phyloP scores from a whole-genome alignment of 1,140 invertebrate genomes.

The Psix sp. region DNA sequence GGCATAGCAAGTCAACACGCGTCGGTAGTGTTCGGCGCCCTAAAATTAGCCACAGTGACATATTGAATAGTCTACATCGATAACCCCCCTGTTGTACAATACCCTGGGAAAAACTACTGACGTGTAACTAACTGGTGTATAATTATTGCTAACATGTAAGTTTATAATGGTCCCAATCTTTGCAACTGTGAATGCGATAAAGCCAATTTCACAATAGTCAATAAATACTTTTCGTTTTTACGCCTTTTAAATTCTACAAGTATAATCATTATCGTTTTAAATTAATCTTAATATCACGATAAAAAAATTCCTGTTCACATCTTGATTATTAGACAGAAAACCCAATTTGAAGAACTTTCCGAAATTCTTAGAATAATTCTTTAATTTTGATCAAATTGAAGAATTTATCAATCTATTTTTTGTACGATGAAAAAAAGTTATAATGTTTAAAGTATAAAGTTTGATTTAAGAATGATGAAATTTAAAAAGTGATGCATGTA shows the following conservation, averaged over 20 bases:
- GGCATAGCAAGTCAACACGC: conserved; percentile 54
- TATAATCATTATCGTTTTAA: no score
- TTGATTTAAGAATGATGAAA: no score
- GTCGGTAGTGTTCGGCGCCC: conserved; percentile 55
- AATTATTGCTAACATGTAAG: conserved; percentile 75
- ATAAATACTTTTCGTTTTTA: conserved; percentile 60
- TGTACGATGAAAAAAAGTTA: no score
- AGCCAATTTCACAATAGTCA: conserved; percentile 65
- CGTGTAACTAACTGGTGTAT: conserved; percentile 77
- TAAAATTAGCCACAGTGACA: conserved; percentile 77
- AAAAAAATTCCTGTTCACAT: no score
- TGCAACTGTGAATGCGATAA: conserved; percentile 47
- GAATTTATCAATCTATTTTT: no score
- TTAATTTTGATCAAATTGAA: no score
- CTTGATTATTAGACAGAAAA: no score
- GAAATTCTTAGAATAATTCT: no score
- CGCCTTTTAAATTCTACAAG: conserved; percentile 14
- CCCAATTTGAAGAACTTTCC: no score
- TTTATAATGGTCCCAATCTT: conserved; percentile 70
- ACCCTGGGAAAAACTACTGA: conserved; percentile 78
- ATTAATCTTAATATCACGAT: no score
- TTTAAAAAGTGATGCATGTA: no score
- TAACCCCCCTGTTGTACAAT: conserved; percentile 50
- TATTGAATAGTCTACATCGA: conserved; percentile 66
- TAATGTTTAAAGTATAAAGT: no score